Evolutionary conservation across 2,113 vertebrate species (phyloP).

Genomic region (Rhodinocichla rosea): DNA sequence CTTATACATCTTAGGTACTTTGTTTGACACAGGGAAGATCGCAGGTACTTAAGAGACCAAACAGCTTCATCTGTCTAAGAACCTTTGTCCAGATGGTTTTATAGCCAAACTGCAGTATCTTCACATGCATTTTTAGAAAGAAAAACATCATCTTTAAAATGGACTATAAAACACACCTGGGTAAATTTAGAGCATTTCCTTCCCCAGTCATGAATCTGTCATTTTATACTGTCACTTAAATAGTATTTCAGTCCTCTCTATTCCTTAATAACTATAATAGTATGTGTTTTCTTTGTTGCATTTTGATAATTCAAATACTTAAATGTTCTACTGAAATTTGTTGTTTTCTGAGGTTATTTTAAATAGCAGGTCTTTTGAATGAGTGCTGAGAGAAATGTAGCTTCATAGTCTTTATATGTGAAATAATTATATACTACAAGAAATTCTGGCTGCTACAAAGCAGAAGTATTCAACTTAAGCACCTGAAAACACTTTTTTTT

Average conservation of each 20-base stretch:
- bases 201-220: not conserved
- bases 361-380: not conserved
- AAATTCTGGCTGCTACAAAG: not conserved
- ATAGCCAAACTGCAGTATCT: not conserved
- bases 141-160: not conserved
- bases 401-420: not conserved
- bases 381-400: not conserved
- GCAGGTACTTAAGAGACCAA: not conserved
- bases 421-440: not conserved
- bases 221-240: not conserved
- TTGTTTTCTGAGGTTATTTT: not conserved
- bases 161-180: not conserved
- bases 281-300: not conserved
- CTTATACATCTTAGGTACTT: not conserved
- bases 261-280: not conserved
- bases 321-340: not conserved
- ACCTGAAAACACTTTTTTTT: not conserved
- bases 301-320: not conserved
- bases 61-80: not conserved
- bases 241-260: not conserved
- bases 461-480: not conserved
- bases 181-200: not conserved
- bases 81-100: not conserved
- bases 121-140: conserved; percentile 12
- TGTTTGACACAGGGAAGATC: not conserved